Percentiles rank a stretch among this genome's conserved stretches.
These are phyloP conservation scores for Fragariocoptes setiger DNA, from an alignment of 1,140 invertebrate species.

Conservation along the genomic window DNA sequence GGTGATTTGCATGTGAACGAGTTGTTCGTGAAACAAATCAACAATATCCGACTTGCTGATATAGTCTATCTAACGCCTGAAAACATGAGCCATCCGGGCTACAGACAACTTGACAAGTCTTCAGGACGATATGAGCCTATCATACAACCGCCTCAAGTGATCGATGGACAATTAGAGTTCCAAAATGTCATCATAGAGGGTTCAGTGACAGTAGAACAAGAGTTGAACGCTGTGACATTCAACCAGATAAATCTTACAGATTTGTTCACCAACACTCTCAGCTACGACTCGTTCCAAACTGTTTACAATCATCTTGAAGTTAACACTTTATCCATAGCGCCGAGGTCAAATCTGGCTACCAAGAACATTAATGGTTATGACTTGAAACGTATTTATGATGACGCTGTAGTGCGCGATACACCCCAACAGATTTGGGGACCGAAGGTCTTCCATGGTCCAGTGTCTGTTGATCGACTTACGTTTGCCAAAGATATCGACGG, in stretches of 20 bases:
- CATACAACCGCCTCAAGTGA: background rate
- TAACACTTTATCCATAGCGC: background rate
- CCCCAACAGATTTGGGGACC: conserved; percentile 6
- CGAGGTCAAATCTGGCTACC: conserved; percentile 1
- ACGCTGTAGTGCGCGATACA: conserved; percentile 6
- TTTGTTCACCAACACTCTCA: conserved; percentile 1
- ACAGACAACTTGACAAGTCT: conserved; percentile 6
- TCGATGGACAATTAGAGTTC: conserved; percentile 5
- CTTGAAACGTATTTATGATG: conserved; percentile 5
- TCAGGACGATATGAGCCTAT: too few relatives aligned
- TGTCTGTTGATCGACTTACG: conserved; percentile 1
- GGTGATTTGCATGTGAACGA: conserved; percentile 3
- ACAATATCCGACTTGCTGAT: conserved; percentile 6
- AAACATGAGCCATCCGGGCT: background rate
- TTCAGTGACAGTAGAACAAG: background rate
- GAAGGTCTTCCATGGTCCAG: conserved; percentile 4
- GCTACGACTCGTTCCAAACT: background rate
- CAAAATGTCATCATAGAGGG: conserved; percentile 3
- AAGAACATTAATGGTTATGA: conserved; percentile 7
- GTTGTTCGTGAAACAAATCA: conserved; percentile 2
- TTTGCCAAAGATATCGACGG: conserved; percentile 8
- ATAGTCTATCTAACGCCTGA: conserved; percentile 4
- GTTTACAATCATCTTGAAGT: background rate
- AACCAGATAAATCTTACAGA: background rate
- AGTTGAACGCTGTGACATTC: background rate